These are phyloP conservation scores for Holacanthella duospinosa DNA, from an alignment of 2,888 invertebrate species.

Conservation along the genomic window DNA sequence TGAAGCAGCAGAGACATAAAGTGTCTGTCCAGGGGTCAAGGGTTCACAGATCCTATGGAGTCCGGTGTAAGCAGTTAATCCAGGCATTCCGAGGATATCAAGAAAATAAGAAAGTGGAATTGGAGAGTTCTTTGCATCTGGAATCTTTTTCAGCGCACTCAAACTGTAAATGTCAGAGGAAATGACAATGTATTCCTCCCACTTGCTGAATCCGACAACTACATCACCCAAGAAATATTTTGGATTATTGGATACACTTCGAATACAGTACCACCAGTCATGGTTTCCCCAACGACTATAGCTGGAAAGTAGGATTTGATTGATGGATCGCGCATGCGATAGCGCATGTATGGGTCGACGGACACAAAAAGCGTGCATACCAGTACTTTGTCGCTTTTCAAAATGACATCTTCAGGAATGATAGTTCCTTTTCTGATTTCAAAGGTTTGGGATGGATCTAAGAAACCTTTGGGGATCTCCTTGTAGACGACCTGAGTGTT, in stretches of 20 bases:
- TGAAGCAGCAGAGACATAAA: constrained; percentile 13
- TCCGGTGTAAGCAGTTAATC: constrained; percentile 12
- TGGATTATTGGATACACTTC: constrained; percentile 9
- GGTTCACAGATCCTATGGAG: constrained; percentile 15
- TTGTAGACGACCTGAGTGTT: constrained; percentile 13
- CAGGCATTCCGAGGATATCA: constrained; percentile 15
- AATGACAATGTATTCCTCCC: constrained; percentile 13
- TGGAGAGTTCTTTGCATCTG: constrained; percentile 6
- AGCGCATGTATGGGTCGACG: constrained; percentile 15
- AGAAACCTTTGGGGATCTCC: constrained; percentile 9
- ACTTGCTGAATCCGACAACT: neutral
- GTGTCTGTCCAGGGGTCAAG: constrained; percentile 12
- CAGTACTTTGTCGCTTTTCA: constrained; percentile 2
- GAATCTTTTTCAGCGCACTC: neutral
- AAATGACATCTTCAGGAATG: neutral
- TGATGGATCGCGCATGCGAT: neutral
- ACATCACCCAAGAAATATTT: constrained; percentile 6
- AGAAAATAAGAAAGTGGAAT: constrained; percentile 12
- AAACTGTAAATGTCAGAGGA: neutral
- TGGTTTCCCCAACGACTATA: neutral
- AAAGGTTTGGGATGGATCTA: constrained; percentile 6
- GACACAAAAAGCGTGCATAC: constrained; percentile 2
- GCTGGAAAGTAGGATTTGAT: constrained; percentile 12
- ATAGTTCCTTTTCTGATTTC: constrained; percentile 4
- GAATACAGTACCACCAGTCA: constrained; percentile 5